A percentile compares a stretch with the other conserved stretches of the same genome.
These are phyloP conservation scores for Vulpes ferrilata DNA, from an alignment of 2,113 vertebrate genomes.

Conservation along the genomic window DNA sequence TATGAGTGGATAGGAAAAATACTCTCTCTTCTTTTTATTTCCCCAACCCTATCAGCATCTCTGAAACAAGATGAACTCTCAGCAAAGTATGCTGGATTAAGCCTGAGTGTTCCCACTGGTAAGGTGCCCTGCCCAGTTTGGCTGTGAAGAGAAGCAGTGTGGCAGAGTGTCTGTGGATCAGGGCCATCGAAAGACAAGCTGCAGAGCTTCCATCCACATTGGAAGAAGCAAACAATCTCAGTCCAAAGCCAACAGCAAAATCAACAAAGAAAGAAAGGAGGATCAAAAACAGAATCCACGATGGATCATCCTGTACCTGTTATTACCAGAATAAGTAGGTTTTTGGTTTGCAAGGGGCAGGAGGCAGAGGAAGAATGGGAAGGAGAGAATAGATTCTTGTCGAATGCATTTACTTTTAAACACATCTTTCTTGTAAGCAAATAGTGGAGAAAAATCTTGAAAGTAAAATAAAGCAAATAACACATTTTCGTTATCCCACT, in stretches of 20 bases:
- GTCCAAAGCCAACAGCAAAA: neutral
- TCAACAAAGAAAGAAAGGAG: neutral
- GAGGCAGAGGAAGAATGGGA: neutral
- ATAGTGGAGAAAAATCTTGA: neutral
- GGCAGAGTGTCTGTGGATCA: neutral
- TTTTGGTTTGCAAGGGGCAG: neutral
- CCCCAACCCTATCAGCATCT: neutral
- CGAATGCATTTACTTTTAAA: neutral
- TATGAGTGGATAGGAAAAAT: neutral
- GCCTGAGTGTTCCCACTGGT: neutral
- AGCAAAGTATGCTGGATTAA: neutral
- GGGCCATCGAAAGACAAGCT: neutral
- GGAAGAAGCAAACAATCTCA: neutral
- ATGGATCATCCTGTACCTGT: neutral
- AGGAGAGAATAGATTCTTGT: neutral
- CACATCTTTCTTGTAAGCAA: neutral
- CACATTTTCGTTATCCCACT: neutral
- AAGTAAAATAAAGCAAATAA: slow-evolving; percentile 42
- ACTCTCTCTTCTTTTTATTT: neutral
- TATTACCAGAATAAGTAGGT: neutral
- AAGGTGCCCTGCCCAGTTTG: neutral
- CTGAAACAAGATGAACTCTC: neutral
- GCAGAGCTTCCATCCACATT: neutral
- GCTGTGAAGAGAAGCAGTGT: neutral
- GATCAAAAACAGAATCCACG: neutral